phyloP scores from a whole-genome alignment of 2,797 vertebrate species.

The Hydrophis major region DNA sequence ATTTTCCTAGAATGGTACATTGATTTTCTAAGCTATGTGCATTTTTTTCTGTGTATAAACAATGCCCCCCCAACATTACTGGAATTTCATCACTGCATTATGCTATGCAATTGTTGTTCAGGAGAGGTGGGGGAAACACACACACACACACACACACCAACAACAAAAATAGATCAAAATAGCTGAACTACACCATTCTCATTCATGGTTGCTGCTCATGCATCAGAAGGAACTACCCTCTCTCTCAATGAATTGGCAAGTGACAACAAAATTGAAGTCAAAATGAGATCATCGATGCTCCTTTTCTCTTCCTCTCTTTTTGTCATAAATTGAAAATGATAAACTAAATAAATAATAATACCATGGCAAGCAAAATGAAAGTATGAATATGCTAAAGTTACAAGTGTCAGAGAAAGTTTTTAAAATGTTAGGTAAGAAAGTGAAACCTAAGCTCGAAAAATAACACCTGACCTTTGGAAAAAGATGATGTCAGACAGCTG shows the following conservation, averaged over 20 bases:
- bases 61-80: conserved; percentile 43
- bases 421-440: not conserved
- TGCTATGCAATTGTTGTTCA: too few relatives aligned
- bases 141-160: too few relatives aligned
- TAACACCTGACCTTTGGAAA: too few relatives aligned
- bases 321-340: too few relatives aligned
- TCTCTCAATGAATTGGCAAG: not conserved
- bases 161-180: too few relatives aligned
- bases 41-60: conserved; percentile 83
- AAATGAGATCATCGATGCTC: not conserved
- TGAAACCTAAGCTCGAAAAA: not conserved
- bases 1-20: conserved; percentile 73
- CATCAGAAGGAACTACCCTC: not conserved
- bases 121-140: too few relatives aligned
- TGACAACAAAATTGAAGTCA: not conserved
- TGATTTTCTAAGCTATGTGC: conserved; percentile 62
- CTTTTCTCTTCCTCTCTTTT: too few relatives aligned
- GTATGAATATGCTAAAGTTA: not conserved
- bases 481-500: too few relatives aligned
- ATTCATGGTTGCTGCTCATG: not conserved
- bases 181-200: too few relatives aligned
- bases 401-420: not conserved
- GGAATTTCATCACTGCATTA: not conserved
- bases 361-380: not conserved
- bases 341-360: too few relatives aligned